Evolutionary conservation across 2,888 invertebrate species (phyloP).

Genomic region (Lordiphosa andalusiaca): DNA sequence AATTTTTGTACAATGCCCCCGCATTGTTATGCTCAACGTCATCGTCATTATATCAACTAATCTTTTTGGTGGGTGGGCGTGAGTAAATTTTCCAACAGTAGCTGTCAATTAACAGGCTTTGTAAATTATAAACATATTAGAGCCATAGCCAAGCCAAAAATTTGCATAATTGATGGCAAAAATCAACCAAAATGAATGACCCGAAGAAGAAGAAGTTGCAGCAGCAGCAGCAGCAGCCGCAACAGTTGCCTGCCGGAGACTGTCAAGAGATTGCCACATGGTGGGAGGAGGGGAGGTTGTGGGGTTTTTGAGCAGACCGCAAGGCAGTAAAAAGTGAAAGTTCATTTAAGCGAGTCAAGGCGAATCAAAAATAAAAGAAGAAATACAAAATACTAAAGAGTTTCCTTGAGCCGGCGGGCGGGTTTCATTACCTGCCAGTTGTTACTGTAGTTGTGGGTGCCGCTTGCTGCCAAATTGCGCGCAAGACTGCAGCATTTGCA

Average conservation of each 20-base stretch:
- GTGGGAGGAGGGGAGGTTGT: conserved; percentile 4
- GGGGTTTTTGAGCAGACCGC: conserved; percentile 16
- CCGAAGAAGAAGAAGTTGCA: conserved; percentile 29
- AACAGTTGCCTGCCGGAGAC: conserved; percentile 16
- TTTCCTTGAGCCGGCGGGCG: conserved; percentile 72
- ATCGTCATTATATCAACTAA: conserved; percentile 13
- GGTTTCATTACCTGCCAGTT: conserved; percentile 65
- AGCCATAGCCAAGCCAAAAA: conserved; percentile 47
- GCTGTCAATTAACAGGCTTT: conserved; percentile 61
- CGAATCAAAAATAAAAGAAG: conserved; percentile 33
- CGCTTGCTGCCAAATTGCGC: conserved; percentile 62
- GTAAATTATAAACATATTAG: conserved; percentile 68
- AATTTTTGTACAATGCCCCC: conserved; percentile 8
- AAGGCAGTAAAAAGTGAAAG: conserved; percentile 67
- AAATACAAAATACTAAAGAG: conserved; percentile 19
- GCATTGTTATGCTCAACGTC: conserved; percentile 15
- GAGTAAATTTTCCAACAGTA: conserved; percentile 41
- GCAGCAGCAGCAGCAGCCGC: conserved; percentile 27
- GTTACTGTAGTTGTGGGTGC: conserved; percentile 42
- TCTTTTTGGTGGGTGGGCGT: conserved; percentile 27
- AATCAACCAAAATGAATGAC: conserved; percentile 36
- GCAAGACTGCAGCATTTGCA: conserved; percentile 64
- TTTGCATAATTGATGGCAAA: conserved; percentile 75
- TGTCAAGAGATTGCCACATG: conserved; percentile 33
- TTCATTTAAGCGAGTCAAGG: conserved; percentile 72